These are phyloP conservation scores for Brachyptera putata DNA, from an alignment of 2,888 invertebrate species.

Conservation along the genomic window DNA sequence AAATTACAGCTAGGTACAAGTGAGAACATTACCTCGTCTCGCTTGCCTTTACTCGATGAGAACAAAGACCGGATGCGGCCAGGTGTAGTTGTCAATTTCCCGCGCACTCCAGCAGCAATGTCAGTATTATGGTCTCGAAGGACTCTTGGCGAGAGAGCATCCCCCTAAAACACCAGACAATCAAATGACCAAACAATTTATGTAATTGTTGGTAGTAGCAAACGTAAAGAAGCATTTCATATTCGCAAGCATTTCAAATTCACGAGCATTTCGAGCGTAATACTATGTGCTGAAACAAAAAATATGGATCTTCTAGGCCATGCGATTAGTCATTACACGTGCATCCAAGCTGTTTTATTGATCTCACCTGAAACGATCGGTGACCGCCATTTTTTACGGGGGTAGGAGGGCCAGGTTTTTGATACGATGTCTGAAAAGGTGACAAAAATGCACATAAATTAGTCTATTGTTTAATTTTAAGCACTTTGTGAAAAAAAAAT, in stretches of 20 bases:
- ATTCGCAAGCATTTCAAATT: too few species aligned
- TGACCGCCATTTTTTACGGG: constrained; percentile 79
- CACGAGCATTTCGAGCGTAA: too few species aligned
- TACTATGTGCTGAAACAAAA: too few species aligned
- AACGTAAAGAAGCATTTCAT: too few species aligned
- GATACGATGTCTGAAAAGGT: constrained; percentile 63
- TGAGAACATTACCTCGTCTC: constrained; percentile 7
- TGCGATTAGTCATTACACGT: neutral
- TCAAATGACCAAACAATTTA: too few species aligned
- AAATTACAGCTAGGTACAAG: too few species aligned
- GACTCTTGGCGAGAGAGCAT: neutral
- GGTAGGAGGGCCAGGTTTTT: constrained; percentile 81
- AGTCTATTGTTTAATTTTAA: neutral
- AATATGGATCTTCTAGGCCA: neutral
- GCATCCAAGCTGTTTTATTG: too few species aligned
- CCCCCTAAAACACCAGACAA: neutral
- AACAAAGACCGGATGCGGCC: neutral
- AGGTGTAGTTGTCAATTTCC: neutral
- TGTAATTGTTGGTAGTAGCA: too few species aligned
- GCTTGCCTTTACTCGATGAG: neutral
- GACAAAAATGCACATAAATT: neutral
- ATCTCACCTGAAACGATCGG: constrained; percentile 59
- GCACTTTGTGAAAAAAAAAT: neutral
- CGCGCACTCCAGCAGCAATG: neutral
- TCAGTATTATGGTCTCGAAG: neutral